A percentile compares a stretch with the other conserved stretches of the same genome.
These are phyloP conservation scores for Calephelis nemesis DNA, from an alignment of 1,140 invertebrate genomes.

Conservation along the genomic window DNA sequence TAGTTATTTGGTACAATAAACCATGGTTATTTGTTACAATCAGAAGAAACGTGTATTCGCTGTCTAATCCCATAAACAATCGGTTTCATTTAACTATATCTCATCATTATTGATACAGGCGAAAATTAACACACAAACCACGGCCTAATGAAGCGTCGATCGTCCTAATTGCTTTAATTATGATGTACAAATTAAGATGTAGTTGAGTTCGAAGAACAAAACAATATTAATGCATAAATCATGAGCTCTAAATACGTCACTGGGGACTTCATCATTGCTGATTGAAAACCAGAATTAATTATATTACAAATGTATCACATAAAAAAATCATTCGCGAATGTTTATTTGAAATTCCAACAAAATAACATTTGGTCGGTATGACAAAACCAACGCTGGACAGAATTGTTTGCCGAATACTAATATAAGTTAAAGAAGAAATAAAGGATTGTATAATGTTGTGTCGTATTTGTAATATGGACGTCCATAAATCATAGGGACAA, in stretches of 20 bases:
- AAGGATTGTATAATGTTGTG: slow-evolving; percentile 74
- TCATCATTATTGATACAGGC: neutral
- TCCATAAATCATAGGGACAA: slow-evolving; percentile 76
- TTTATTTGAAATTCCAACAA: slow-evolving; percentile 76
- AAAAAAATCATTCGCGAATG: slow-evolving; percentile 61
- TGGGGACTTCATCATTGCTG: slow-evolving; percentile 44
- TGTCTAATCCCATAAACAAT: neutral
- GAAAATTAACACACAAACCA: slow-evolving; percentile 14
- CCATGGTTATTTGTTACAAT: too few relatives aligned
- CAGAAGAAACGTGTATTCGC: too few relatives aligned
- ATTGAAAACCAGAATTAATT: slow-evolving; percentile 66
- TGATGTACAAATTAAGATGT: slow-evolving; percentile 71
- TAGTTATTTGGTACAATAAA: too few relatives aligned
- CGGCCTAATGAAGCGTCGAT: slow-evolving; percentile 8
- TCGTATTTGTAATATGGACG: slow-evolving; percentile 77
- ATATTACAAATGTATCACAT: slow-evolving; percentile 56
- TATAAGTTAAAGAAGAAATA: slow-evolving; percentile 77
- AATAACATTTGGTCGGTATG: slow-evolving; percentile 77
- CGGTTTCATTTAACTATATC: neutral
- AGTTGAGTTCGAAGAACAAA: slow-evolving; percentile 41
- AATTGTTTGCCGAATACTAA: slow-evolving; percentile 76
- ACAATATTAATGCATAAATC: slow-evolving; percentile 64
- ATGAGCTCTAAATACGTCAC: slow-evolving; percentile 52
- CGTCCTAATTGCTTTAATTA: slow-evolving; percentile 59
- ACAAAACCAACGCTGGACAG: slow-evolving; percentile 71